A percentile compares a stretch with the other conserved stretches of the same genome.
Conservation (phyloP, 2,113 vertebrate genomes). For the Strigops habroptila region DNA sequence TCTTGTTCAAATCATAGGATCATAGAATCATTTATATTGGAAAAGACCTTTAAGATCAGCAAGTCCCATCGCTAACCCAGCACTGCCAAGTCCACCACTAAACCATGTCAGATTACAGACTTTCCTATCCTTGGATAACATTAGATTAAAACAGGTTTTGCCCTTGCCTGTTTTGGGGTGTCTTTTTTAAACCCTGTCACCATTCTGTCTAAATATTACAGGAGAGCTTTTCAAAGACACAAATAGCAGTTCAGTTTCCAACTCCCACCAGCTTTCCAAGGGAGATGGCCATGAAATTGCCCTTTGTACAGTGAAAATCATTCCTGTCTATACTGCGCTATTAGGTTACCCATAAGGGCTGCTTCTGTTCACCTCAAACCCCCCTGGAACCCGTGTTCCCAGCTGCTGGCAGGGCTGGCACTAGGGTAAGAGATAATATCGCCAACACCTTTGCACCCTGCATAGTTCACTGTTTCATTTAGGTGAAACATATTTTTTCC, state of each 20-base stretch:
- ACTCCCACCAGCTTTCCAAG: not conserved
- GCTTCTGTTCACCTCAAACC: conserved; percentile 18
- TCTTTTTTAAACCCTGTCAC: not conserved
- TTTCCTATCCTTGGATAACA: not conserved
- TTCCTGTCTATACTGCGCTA: not conserved
- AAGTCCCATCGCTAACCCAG: not conserved
- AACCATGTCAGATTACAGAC: not conserved
- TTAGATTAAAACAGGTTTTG: not conserved
- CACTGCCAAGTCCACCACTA: not conserved
- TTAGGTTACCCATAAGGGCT: not conserved
- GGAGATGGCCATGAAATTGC: conserved; percentile 33
- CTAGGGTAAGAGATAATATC: not conserved
- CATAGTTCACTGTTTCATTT: not conserved
- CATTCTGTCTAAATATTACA: not conserved
- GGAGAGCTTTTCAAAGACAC: not conserved
- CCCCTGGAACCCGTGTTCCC: not conserved
- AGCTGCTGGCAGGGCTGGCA: conserved; percentile 23
- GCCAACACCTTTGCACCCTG: not conserved
- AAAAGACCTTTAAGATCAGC: not conserved
- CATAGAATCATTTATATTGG: not conserved
- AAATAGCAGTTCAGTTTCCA: not conserved
- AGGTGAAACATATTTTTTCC: not conserved
- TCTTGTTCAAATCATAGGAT: not conserved
- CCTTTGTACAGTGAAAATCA: conserved; percentile 22
- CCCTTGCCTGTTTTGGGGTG: not conserved